Base-by-base conservation (phyloP, 2,888 invertebrate genomes). In the Macrostomum cliftonense region DNA sequence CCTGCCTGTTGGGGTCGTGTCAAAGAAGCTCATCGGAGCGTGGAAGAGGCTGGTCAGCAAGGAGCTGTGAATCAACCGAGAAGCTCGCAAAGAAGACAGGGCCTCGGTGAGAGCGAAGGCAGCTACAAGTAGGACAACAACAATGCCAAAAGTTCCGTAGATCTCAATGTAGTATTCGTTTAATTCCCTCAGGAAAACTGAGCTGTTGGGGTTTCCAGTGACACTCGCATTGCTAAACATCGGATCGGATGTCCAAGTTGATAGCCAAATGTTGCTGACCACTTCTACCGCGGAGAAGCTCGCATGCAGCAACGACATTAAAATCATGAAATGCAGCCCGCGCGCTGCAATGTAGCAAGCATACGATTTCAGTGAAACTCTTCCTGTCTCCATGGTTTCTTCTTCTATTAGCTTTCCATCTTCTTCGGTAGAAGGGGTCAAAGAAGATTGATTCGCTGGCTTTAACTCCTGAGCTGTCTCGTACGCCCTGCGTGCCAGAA, bases 311-410 rank as follows among this genome's bases (percentile, higher is more conserved):
- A 45, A 7, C 2, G 42, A 14, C 38, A 37, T 45, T n/a, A 45
- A 7, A 16, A 40, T 40, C n/a, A 40, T 28, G 7, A 37, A 17
- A 5, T 16, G 37, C 5, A 45, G 36, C 2, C 45, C 45, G 11
- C 45, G 2, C 50, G 75, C 74, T 57, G 67, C 59, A 20, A 77
- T 65, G 57, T 78, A 79, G 14, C 62, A 57, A 16, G 62, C 58
- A 59, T 75, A 76, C 1, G 73, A 71, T 5, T 60, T 54, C 13
- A 56, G 53, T 17, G 64, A 65, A n/a, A 76, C 68, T 11, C 59
- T 58, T 1, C 71, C 71, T 13, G 58, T 68, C 56, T 59, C 61
- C 51, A 63, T 60, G 45, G 66, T 61, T 48, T 72, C 72, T 37
- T 64, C 67, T 17, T 57, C 55, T 5, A 64, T 66, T 48, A 72